A percentile compares a stretch with the other conserved stretches of the same genome.
Evolutionary conservation across 2,888 invertebrate genomes (phyloP).

Genomic region (Trisateles emortualis): DNA sequence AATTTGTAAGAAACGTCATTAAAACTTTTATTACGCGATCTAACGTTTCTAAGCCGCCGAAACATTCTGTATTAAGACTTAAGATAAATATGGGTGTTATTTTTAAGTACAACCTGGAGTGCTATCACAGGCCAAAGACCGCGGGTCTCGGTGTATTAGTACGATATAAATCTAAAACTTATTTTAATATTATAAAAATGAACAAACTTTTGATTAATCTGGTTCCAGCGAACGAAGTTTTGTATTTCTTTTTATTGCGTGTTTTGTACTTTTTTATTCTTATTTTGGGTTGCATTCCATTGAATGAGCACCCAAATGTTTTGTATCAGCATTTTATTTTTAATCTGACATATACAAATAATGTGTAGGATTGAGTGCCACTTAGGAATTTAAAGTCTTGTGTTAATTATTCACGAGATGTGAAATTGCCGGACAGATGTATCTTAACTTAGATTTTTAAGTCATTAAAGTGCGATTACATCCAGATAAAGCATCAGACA

Average conservation of each 20-base stretch:
- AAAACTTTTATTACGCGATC: conserved; percentile 40
- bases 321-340: neutral
- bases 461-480: too few species aligned
- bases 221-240: conserved; percentile 10
- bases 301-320: neutral
- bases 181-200: conserved; percentile 34
- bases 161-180: conserved; percentile 35
- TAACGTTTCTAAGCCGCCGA: conserved; percentile 28
- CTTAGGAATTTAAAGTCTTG: too few species aligned
- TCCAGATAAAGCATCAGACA: too few species aligned
- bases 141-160: neutral
- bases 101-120: conserved; percentile 44
- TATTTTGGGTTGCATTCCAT: conserved; percentile 1
- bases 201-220: conserved; percentile 29
- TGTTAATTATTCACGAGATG: too few species aligned
- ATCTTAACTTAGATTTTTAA: too few species aligned
- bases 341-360: too few species aligned
- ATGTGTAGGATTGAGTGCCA: too few species aligned
- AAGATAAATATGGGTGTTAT: conserved; percentile 43
- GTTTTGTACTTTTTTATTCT: conserved; percentile 14
- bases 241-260: conserved; percentile 11
- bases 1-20: conserved; percentile 39
- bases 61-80: conserved; percentile 22
- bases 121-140: conserved; percentile 50
- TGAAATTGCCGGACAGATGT: too few species aligned